These are phyloP conservation scores for Pteropus rufus DNA, from an alignment of 2,797 vertebrate genomes.

Conservation along the genomic window DNA sequence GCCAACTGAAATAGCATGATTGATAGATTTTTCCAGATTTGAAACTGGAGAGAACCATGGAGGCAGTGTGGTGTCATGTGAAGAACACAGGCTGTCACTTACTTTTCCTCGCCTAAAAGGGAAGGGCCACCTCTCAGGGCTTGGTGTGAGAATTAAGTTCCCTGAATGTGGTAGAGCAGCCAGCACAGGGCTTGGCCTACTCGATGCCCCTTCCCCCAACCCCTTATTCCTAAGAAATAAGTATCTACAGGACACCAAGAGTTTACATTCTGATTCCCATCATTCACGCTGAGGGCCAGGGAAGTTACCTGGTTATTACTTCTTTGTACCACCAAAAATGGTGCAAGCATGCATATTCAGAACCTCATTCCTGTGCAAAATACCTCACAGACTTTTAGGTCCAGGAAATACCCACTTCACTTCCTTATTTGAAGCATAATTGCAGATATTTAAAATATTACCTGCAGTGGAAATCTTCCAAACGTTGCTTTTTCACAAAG, in stretches of 20 bases:
- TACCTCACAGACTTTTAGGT: background rate
- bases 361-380: background rate
- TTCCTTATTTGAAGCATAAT: background rate
- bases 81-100: background rate
- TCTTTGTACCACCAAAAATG: background rate
- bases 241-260: background rate
- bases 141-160: background rate
- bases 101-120: background rate
- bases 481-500: background rate
- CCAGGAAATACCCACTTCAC: background rate
- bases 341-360: background rate
- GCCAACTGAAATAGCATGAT: background rate
- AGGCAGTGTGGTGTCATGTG: background rate
- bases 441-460: background rate
- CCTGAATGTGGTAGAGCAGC: background rate
- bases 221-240: background rate
- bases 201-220: fast-evolving
- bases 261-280: background rate
- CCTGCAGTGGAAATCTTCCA: background rate
- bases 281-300: background rate
- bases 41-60: background rate
- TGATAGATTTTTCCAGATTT: background rate
- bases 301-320: background rate
- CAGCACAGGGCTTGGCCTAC: background rate
- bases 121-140: background rate